phyloP scores from a whole-genome alignment of 2,888 invertebrate genomes.

The Macrophya annulata region DNA sequence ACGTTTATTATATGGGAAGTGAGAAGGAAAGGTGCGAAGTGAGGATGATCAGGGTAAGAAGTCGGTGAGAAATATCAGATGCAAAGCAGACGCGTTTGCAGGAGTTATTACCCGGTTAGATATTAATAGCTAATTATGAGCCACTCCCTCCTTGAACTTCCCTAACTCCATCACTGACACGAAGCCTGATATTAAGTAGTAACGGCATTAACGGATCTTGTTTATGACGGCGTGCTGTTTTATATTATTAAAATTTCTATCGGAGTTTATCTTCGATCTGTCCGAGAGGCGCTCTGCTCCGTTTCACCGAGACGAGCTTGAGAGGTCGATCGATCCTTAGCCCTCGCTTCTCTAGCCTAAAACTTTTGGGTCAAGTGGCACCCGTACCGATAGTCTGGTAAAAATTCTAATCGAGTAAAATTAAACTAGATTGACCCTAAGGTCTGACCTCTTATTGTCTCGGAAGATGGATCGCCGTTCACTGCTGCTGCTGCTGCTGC shows the following conservation, averaged over 20 bases:
- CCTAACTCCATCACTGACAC: slow-evolving; percentile 19
- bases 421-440: slow-evolving; percentile 35
- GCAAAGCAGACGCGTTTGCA: slow-evolving; percentile 5
- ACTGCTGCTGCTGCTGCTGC: background rate
- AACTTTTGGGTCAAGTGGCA: slow-evolving; percentile 50
- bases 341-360: slow-evolving; percentile 11
- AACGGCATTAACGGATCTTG: slow-evolving; percentile 51
- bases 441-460: slow-evolving; percentile 44
- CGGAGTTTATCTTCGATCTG: slow-evolving; percentile 45
- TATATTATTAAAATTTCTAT: slow-evolving; percentile 55
- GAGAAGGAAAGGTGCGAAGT: background rate
- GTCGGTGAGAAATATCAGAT: background rate
- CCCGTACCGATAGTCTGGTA: background rate
- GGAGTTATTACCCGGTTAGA: slow-evolving; percentile 14
- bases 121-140: slow-evolving; percentile 44
- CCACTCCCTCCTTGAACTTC: slow-evolving; percentile 39
- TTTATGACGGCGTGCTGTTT: slow-evolving; percentile 55
- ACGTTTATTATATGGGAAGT: background rate
- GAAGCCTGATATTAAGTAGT: slow-evolving; percentile 32
- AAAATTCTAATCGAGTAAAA: slow-evolving; percentile 47
- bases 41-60: background rate
- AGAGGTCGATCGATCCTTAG: slow-evolving; percentile 40
- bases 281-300: slow-evolving; percentile 47
- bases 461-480: slow-evolving; percentile 34
- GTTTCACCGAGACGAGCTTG: slow-evolving; percentile 24